These are phyloP conservation scores for Zonotrichia leucophrys DNA, from an alignment of 2,113 vertebrate species.

Conservation along the genomic window DNA sequence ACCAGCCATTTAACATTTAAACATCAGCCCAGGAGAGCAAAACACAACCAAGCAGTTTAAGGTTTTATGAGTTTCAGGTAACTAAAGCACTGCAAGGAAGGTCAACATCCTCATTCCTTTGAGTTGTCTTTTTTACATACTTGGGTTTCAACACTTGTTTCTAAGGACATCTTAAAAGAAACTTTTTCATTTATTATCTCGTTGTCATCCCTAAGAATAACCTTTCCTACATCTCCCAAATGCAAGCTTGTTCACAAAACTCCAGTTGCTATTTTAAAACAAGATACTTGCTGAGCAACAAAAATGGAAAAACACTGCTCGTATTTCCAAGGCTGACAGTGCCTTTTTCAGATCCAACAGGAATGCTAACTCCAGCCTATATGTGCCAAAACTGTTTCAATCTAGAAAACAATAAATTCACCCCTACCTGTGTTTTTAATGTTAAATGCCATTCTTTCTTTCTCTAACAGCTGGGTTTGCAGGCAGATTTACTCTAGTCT, in stretches of 20 bases:
- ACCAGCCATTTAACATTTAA: not conserved
- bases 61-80: not conserved
- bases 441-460: not conserved
- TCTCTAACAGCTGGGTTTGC: not conserved
- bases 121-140: not conserved
- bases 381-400: not conserved
- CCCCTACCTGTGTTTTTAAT: not conserved
- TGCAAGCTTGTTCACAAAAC: not conserved
- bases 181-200: not conserved
- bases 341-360: not conserved
- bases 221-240: not conserved
- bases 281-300: not conserved
- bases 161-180: not conserved
- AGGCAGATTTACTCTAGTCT: not conserved
- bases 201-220: not conserved
- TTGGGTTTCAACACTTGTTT: not conserved
- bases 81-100: not conserved
- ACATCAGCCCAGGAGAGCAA: not conserved
- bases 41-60: not conserved
- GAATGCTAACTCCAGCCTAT: not conserved
- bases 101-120: not conserved
- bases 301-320: not conserved
- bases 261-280: not conserved
- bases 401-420: not conserved
- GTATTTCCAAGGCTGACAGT: not conserved